Conservation (phyloP, 2,113 vertebrate genomes). For the Pseudopodoces humilis region DNA sequence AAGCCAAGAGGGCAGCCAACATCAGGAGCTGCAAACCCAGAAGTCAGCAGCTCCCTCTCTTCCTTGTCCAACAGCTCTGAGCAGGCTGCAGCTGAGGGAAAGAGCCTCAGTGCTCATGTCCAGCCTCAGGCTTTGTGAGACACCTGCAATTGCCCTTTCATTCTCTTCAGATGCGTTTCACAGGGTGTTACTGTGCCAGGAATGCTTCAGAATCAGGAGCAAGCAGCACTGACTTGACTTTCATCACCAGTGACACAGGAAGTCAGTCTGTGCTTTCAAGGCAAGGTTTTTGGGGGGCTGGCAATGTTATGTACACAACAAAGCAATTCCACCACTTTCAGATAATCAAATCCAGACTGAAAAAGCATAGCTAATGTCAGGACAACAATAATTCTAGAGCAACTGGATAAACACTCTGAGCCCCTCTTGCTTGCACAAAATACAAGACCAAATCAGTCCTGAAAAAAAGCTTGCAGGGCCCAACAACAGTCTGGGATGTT, state of each 20-base stretch:
- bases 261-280: not conserved
- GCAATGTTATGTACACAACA: not conserved
- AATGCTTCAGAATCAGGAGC: not conserved
- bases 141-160: not conserved
- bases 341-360: not conserved
- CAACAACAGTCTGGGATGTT: not conserved
- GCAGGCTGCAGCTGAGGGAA: not conserved
- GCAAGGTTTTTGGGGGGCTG: not conserved
- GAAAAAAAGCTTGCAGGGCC: not conserved
- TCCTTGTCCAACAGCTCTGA: not conserved
- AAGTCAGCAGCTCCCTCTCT: not conserved
- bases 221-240: not conserved
- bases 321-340: not conserved
- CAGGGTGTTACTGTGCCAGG: not conserved
- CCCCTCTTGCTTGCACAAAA: not conserved
- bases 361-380: not conserved
- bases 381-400: accelerated
- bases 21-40: not conserved
- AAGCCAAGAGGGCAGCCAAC: not conserved
- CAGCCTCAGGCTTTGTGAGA: not conserved
- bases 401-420: not conserved
- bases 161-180: not conserved
- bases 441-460: not conserved
- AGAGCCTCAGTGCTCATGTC: not conserved
- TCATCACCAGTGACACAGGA: not conserved